Evolutionary conservation across 2,797 vertebrate species (phyloP), one percentile per base, ranked within the genome.

Genomic region (Cuculus canorus): DNA sequence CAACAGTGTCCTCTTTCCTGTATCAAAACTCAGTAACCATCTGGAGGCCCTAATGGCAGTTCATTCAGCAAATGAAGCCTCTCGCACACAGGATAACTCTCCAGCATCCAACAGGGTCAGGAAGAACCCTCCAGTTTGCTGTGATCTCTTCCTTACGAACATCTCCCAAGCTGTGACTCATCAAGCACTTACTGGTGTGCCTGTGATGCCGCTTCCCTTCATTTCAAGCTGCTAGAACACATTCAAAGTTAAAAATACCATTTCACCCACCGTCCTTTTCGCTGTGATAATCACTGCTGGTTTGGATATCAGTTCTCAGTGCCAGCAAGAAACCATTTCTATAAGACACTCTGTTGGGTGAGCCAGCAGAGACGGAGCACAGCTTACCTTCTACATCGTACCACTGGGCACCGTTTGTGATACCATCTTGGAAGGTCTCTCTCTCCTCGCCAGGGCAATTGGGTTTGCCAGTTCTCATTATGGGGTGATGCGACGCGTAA

Each of bases 341-440:
- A 2, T 7, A 30, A 61, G 59, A n/a, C 30, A 6, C 15, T 5
- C 24, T 11, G 16, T 28, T 5, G 63, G 10, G 35, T 2, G 59
- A 91, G 12, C 6, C 3, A 59, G 35, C 53, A 79, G 59, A 23
- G 52, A 2, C 7, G 5, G 33, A 28, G 33, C 82, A 52, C 37
- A 54, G 73, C 98, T 96, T 98, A 99, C 99, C 99, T 96, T 98
- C 60, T 1, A 99, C 98, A 1, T 99, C 99, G 12, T 99, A 99
- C 99, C 99, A 99, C 82, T 98, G 60, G 3, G 99, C 99, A 17
- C 99, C 99, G 2, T 99, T 99, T 12, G 99, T 99, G 97, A 99
- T 99, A 39, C 99, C 99, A n/a, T 98, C 98, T 66, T 97, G 72
- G 95, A 99, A 99, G 7, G 96, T 98, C 96, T 99, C 99, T 0